A percentile compares a stretch with the other conserved stretches of the same genome.
These are phyloP conservation scores for Probosciger aterrimus DNA, from an alignment of 2,113 vertebrate species.

Conservation along the genomic window DNA sequence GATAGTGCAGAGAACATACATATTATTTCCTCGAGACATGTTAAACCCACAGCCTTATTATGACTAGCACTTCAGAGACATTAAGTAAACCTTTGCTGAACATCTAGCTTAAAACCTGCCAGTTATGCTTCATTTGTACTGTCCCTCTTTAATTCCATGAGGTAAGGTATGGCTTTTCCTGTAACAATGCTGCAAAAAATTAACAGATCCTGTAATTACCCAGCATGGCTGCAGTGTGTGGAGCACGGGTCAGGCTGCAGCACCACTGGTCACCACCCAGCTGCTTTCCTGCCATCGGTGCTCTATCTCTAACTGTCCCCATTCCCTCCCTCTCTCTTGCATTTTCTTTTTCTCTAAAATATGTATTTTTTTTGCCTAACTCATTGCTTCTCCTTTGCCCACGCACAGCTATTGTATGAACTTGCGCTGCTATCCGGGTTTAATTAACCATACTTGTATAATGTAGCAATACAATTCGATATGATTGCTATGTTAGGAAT, in stretches of 20 bases:
- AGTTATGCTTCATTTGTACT: neutral
- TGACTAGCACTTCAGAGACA: neutral
- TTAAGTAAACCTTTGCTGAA: slow-evolving; percentile 9
- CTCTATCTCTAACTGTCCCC: neutral
- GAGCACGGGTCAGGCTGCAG: neutral
- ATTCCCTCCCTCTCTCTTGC: neutral
- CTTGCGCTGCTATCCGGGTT: slow-evolving; percentile 20
- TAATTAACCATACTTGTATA: slow-evolving; percentile 27
- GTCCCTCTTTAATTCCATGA: neutral
- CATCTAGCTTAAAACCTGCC: slow-evolving; percentile 20
- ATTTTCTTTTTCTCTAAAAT: neutral
- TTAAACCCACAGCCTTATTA: slow-evolving; percentile 19
- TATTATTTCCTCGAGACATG: neutral
- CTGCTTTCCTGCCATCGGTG: neutral
- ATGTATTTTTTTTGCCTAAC: neutral
- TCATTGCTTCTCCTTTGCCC: neutral
- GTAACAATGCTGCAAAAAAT: neutral
- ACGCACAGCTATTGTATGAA: neutral
- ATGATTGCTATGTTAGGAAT: neutral
- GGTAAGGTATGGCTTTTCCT: neutral
- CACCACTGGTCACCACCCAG: neutral
- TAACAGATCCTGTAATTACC: neutral
- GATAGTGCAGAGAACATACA: neutral
- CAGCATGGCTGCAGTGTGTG: neutral
- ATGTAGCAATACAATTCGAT: slow-evolving; percentile 6